Evolutionary conservation across 2,797 vertebrate genomes (phyloP).

Genomic region (Odontamblyopus lacepedii): DNA sequence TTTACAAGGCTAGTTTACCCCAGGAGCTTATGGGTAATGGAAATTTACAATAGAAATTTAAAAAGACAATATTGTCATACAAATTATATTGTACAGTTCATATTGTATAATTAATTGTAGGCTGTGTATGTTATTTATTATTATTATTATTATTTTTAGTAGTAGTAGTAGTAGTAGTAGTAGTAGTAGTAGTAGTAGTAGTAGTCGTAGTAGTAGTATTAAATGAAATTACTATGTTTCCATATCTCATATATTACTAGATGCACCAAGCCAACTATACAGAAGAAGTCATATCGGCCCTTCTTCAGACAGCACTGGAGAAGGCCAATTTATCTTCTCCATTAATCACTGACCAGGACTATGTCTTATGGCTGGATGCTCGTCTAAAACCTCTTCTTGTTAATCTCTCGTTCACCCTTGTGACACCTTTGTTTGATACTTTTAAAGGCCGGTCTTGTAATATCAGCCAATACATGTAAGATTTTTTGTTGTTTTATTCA

Average conservation of each 20-base stretch:
- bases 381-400: constrained; percentile 60
- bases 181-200: too few relatives aligned
- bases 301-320: constrained; percentile 55
- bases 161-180: too few relatives aligned
- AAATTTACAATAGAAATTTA: not conserved
- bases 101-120: not conserved
- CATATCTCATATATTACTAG: constrained; percentile 24
- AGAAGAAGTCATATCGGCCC: constrained; percentile 54
- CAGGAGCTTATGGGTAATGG: not conserved
- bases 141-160: too few relatives aligned
- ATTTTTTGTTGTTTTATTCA: not conserved
- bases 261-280: constrained; percentile 48
- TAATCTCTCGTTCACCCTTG: constrained; percentile 41
- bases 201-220: too few relatives aligned
- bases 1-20: too few relatives aligned
- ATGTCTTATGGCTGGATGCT: constrained; percentile 57
- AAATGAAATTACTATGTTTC: not conserved
- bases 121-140: too few relatives aligned
- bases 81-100: not conserved
- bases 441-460: constrained; percentile 53
- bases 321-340: constrained; percentile 49
- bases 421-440: constrained; percentile 47
- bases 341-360: constrained; percentile 48
- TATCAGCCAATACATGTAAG: constrained; percentile 63
- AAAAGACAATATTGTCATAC: too few relatives aligned